Evolutionary conservation across 1,140 invertebrate genomes (phyloP).

Genomic region (Chrysomallon squamiferum): DNA sequence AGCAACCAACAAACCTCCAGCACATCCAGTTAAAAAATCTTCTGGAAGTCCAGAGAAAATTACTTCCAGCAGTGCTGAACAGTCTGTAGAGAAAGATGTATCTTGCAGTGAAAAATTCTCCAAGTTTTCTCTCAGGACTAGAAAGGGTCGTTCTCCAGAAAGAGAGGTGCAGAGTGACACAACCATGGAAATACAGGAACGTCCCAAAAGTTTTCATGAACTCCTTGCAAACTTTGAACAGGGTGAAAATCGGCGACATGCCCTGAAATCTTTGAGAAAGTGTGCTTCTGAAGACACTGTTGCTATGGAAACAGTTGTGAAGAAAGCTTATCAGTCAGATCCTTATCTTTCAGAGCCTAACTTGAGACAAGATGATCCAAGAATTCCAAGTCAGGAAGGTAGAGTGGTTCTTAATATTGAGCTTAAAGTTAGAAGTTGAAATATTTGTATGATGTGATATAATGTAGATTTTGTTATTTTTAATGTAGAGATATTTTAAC

Average conservation of each 20-base stretch:
- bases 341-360: slow-evolving; percentile 46
- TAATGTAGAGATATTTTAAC: too few relatives aligned
- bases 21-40: neutral
- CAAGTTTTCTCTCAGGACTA: neutral
- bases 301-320: slow-evolving; percentile 27
- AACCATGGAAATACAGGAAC: slow-evolving; percentile 24
- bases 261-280: slow-evolving; percentile 33
- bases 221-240: slow-evolving; percentile 46
- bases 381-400: slow-evolving; percentile 9
- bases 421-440: slow-evolving; percentile 13
- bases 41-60: neutral
- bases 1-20: slow-evolving; percentile 11
- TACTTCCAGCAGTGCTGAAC: too few relatives aligned
- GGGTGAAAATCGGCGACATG: slow-evolving; percentile 24
- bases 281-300: slow-evolving; percentile 48
- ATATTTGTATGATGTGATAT: too few relatives aligned
- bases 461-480: too few relatives aligned
- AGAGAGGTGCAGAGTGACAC: slow-evolving; percentile 4
- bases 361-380: slow-evolving; percentile 8
- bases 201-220: slow-evolving; percentile 56
- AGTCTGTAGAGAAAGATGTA: too few relatives aligned
- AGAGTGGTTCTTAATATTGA: slow-evolving; percentile 17
- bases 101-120: too few relatives aligned
- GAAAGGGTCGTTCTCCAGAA: neutral
- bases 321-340: slow-evolving; percentile 35